Base-by-base conservation (phyloP, 2,797 vertebrate genomes). In the Apogon hyalosoma region DNA sequence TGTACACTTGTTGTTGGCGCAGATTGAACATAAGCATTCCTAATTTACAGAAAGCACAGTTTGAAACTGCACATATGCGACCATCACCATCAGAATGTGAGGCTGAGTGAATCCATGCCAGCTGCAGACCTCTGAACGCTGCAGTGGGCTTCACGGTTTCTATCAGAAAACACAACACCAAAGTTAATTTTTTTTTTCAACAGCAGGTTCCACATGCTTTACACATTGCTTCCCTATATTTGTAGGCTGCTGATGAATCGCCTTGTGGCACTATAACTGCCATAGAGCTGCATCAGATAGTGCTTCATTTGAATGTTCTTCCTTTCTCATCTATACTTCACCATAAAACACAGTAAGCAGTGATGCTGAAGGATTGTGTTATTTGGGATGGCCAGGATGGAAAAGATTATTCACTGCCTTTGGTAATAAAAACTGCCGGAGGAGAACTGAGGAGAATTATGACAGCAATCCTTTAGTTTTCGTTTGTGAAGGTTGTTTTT, bases 341-440 rank as follows among this genome's bases (percentile, higher is more conserved):
- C 68, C 75, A 79, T 89, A 84, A 87, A 90, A 63, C 81, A 87
- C 66, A 80, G 84, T 82, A 84, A 87, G 81, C 82, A 73, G 77
- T 69, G 83, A 83, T 77, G 79, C 85, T 91, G 86, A 85, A 73
- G 82, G 73, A 88, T 86, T 75, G 80, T 87, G 74, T 83, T 89
- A 86, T 85, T 90, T 74, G 80, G 75, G 83, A 80, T 81, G 83
- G 80, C 75, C 86, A 63, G 75, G 53, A 74, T 84, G 75, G 69
- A 82, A 74, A 81, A 82, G 81, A 86, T 86, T 88, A 91, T 87
- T 91, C 85, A 87, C 73, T 43, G 77, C 78, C 79, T 84, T 80
- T 48, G 78, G 86, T 86, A 82, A 88, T 89, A 90, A 87, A 90
- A 92, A 88, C 84, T 79, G 86, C 82, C 80, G 50, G 83, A 88